Percentiles rank a stretch among this genome's conserved stretches.
Conservation (phyloP, 2,113 vertebrate species). For the Anser brachyrhynchus region DNA sequence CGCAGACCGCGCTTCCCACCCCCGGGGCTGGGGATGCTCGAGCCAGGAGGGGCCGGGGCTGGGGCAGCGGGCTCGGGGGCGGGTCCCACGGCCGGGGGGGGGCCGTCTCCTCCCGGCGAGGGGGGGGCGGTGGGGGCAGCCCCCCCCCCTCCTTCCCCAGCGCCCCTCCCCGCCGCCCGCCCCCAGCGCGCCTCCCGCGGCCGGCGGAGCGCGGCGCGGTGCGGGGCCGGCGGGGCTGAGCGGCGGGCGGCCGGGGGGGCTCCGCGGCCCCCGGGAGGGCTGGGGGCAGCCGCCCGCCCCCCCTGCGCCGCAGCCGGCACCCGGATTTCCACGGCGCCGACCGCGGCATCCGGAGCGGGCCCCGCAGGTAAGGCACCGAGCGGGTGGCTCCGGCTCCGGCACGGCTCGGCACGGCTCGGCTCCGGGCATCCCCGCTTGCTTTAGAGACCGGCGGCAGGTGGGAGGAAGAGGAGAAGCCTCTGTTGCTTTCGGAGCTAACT, state of each 20-base stretch:
- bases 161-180: background rate
- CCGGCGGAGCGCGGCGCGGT: background rate
- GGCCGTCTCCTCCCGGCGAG: too few relatives aligned
- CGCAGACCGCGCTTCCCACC: too few relatives aligned
- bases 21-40: too few relatives aligned
- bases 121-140: background rate
- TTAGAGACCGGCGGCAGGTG: too few relatives aligned
- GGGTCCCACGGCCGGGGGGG: too few relatives aligned
- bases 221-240: background rate
- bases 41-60: too few relatives aligned
- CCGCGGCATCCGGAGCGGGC: background rate
- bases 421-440: background rate
- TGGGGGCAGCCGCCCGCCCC: background rate
- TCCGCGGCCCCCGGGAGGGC: background rate
- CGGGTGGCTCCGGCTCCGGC: background rate
- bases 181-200: background rate
- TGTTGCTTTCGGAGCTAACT: constrained; percentile 10
- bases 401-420: background rate
- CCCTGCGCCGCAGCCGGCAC: background rate
- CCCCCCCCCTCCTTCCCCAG: background rate
- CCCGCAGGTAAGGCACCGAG: constrained; percentile 9
- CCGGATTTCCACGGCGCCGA: background rate
- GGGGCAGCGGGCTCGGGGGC: too few relatives aligned
- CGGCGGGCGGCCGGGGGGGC: background rate
- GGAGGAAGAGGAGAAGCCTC: background rate